Base-by-base conservation (phyloP, 2,888 invertebrate genomes). In the Buathra laborator region DNA sequence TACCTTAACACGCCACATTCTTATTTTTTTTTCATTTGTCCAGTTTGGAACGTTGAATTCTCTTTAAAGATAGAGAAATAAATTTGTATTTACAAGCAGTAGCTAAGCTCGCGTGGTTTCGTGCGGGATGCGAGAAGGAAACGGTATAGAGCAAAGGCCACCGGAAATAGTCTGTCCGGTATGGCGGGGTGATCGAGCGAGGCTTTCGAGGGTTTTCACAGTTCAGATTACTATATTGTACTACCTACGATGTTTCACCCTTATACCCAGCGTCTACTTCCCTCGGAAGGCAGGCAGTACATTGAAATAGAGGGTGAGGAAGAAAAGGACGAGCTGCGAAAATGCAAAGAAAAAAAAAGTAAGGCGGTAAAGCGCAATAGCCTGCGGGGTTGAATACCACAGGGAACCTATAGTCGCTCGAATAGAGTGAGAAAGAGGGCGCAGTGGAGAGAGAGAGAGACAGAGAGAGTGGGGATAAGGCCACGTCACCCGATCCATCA, bases 191-290 rank as follows among this genome's bases (percentile, higher is more conserved):
- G 76, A 16, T 43, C 62, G 37, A 62, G 68, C 46, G 51, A 80
- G 46, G 59, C 83, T 80, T 87, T 79, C 77, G 79, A 79, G 76
- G 85, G 79, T 88, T 86, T 86, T 80, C 83, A 70, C 79, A 74
- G 79, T 59, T 77, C 59, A 85, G 83, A 84, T 84, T 84, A 84
- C 67, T 51, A 19, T 62, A 62, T 62, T 62, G 59, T 62, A 29
- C 59, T 62, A 32, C 32, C 32, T 62, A 62, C 59, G 0, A 62
- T 62, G 59, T 62, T 62, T 62, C 59, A 62, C 32, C 59, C 59
- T 32, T n/a, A 32, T 62, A 32, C 6, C 14, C 32, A 32, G 32
- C 32, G 29, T 62, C 59, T 62, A 14, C 29, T 24, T 29, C 6
- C 14, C 59, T 32, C 59, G 32, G 32, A n/a, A 62, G 59, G 32